Evolutionary conservation across 1,140 invertebrate species (phyloP), one percentile per base, ranked within the genome.

Genomic region (Leptinotarsa lineolata): DNA sequence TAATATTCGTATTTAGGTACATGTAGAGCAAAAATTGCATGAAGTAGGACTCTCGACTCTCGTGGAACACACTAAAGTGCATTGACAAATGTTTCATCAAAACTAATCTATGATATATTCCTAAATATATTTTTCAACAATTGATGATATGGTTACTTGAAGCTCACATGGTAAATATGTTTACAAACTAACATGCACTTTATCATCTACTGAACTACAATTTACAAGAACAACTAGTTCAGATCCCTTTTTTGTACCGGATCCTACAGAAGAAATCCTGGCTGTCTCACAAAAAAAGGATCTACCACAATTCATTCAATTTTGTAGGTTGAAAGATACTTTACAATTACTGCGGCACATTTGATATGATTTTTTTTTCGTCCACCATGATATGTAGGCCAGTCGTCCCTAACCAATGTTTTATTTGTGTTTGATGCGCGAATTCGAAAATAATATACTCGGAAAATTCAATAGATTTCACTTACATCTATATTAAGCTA

Each of bases 281-380:
- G 59, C 77, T 81, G 80, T 81, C 80, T 77, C 80, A 59, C 68
- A 70, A 73, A 75, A 74, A 48, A 13, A 67, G 21, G 60, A 60
- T 72, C 69, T 48, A 20, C 60, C 48, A 45, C n/a, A 30, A 71
- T 44, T 15, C 30, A 13, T 21, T 45, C 20, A 15, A 45, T 22
- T 71, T 24, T n/a, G 18, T 3, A 46, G 12, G 21, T 22, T 16
- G 39, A 44, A 72, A 72, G 54, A 58, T 68, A 21, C 73, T 68
- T 75, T 72, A 75, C 69, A 76, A 78, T 77, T 80, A 81, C 66
- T 81, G 78, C 78, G 80, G 80, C 80, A 81, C 80, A 61, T 76
- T 64, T 77, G 79, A 80, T 77, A 77, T 78, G 76, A 76, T 75
- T 66, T 60, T 64, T 60, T 64, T 74, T 71, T 70, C 68, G 67